phyloP scores from a whole-genome alignment of 2,113 vertebrate genomes.

The Pelvicachromis taeniatus region DNA sequence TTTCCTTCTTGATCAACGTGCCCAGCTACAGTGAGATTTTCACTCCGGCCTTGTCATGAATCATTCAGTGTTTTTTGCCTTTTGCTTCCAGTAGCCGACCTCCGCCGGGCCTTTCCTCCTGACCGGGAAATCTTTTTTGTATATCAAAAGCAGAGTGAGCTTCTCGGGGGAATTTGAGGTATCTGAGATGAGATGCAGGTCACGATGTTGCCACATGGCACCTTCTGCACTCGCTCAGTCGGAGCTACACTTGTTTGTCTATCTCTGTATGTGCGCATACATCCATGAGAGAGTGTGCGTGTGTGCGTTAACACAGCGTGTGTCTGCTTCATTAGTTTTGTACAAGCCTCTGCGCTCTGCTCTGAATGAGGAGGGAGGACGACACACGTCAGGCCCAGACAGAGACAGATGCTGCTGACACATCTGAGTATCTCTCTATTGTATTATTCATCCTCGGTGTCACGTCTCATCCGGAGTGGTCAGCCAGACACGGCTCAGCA shows the following conservation, averaged over 20 bases:
- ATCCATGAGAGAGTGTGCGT: not conserved
- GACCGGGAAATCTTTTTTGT: not conserved
- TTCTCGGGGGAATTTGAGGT: not conserved
- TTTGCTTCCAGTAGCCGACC: not conserved
- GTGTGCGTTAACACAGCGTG: slow-evolving; percentile 28
- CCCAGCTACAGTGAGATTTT: not conserved
- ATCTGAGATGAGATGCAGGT: slow-evolving; percentile 10
- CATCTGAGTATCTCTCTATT: slow-evolving; percentile 53
- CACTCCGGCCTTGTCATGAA: not conserved
- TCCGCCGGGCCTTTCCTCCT: not conserved
- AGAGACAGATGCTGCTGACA: slow-evolving; percentile 65
- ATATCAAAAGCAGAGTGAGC: not conserved
- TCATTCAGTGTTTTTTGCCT: slow-evolving; percentile 18
- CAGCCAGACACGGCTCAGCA: slow-evolving; percentile 19
- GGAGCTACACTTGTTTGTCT: not conserved
- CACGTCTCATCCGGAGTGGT: slow-evolving; percentile 56
- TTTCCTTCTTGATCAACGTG: not conserved
- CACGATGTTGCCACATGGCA: not conserved
- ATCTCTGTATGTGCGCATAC: not conserved
- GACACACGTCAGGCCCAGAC: slow-evolving; percentile 59
- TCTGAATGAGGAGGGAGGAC: slow-evolving; percentile 52
- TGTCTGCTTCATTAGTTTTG: slow-evolving; percentile 59
- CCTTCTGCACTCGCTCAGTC: not conserved
- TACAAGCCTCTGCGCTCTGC: slow-evolving; percentile 13
- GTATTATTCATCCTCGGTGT: slow-evolving; percentile 64